Base-by-base conservation (phyloP, 2,797 vertebrate species). In the Helostoma temminkii region DNA sequence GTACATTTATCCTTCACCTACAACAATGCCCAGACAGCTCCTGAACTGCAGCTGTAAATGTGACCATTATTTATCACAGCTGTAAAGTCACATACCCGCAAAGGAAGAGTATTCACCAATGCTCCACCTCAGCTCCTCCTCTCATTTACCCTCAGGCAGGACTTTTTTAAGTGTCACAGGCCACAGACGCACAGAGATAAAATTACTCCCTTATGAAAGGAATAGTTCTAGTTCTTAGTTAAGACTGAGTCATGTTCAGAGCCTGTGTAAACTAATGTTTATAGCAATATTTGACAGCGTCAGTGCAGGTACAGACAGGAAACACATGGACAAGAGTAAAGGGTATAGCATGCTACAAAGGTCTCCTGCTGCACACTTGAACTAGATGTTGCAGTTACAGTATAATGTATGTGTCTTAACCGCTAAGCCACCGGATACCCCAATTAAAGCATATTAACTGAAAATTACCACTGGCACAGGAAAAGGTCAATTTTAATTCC, bases 51-150 rank as follows among this genome's bases (percentile, higher is more conserved):
- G 74, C 74, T 73, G 64, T 75, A 81, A 79, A 83, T 34, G 47
- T 61, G 58, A 70, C 41, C 49, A 15, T 82, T 85, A 81, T 88
- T 89, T 76, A 86, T 73, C 41, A 26, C 73, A 36, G 74, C 64
- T 73, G 66, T 82, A 72, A 80, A 83, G 63, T 70, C 36, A 46
- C 32, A n/a, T 12, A 9, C 75, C 50, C 70, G 61, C 14, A 11
- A 56, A 34, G 62, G 50, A 55, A 61, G 37, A 19, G 6, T 43
- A 56, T 54, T 66, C 18, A 68, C 41, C 52, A 52, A 32, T 15
- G 48, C 30, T 54, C 30, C 46, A 62, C 68, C 30, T 25, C 58
- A 67, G 30, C 64, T 64, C 28, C 43, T 57, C 21, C 66, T 56
- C 36, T 34, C 39, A 49, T 30, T 22, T 19, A 45, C 11, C 30